These are phyloP conservation scores for Dromiciops gliroides DNA, from an alignment of 2,113 vertebrate genomes.

Conservation along the genomic window DNA sequence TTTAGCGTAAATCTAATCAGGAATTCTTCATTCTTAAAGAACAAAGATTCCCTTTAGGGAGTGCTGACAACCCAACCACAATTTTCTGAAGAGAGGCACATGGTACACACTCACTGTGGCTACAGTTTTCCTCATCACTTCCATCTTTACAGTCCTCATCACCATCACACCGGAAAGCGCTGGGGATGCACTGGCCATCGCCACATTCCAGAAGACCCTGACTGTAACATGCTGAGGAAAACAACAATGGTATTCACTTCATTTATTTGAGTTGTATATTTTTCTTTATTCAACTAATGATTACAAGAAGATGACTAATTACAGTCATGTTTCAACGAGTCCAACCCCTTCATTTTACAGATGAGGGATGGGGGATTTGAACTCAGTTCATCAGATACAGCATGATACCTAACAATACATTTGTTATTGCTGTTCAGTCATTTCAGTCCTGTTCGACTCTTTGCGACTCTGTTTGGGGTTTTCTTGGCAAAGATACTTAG, in stretches of 20 bases:
- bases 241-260: not conserved
- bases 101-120: slow-evolving; percentile 76
- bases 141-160: slow-evolving; percentile 96
- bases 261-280: not conserved
- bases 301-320: not conserved
- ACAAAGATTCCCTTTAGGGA: fast-evolving
- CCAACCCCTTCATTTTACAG: not conserved
- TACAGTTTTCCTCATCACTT: slow-evolving; percentile 93
- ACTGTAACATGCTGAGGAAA: slow-evolving; percentile 89
- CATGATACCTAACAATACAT: not conserved
- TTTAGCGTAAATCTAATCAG: not conserved
- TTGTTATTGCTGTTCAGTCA: not conserved
- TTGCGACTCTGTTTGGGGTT: not conserved
- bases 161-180: slow-evolving; percentile 93
- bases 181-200: slow-evolving; percentile 93
- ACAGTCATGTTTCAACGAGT: not conserved
- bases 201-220: slow-evolving; percentile 93
- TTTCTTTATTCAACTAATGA: not conserved
- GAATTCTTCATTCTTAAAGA: not conserved
- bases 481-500: not conserved
- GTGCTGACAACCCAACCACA: not conserved
- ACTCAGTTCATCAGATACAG: not conserved
- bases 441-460: not conserved
- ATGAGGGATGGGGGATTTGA: not conserved
- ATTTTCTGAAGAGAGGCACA: not conserved